Evolutionary conservation across 2,797 vertebrate species (phyloP).

Genomic region (Eulemur albifrons): DNA sequence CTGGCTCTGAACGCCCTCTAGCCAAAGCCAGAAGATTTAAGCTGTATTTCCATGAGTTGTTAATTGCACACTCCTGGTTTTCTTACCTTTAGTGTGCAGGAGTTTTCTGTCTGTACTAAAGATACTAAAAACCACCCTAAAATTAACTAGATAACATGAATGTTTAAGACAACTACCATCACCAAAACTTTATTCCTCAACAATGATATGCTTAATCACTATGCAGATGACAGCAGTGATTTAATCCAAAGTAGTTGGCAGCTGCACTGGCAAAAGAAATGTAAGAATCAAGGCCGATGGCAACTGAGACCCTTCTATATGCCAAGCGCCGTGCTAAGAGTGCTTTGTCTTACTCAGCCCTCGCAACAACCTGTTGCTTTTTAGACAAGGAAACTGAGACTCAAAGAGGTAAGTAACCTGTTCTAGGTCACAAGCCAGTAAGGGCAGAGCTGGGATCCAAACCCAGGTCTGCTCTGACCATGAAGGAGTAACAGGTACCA

Average conservation of each 20-base stretch:
- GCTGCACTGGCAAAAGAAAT: background rate
- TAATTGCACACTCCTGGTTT: background rate
- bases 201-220: background rate
- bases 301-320: rapidly evolving
- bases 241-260: rapidly evolving
- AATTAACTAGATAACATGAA: background rate
- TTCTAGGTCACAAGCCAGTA: background rate
- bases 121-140: background rate
- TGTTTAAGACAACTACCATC: background rate
- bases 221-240: too few species aligned
- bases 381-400: background rate
- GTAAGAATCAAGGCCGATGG: rapidly evolving
- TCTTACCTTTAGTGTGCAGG: background rate
- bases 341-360: background rate
- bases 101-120: background rate
- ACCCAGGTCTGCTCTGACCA: background rate
- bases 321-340: rapidly evolving
- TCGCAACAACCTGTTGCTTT: too few species aligned
- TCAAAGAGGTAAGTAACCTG: background rate
- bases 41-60: background rate
- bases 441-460: background rate
- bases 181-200: background rate
- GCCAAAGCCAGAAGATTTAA: background rate
- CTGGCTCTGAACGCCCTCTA: background rate
- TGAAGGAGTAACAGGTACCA: rapidly evolving